Conservation (phyloP, 2,888 invertebrate genomes). For the Hirtodrosophila duncani region DNA sequence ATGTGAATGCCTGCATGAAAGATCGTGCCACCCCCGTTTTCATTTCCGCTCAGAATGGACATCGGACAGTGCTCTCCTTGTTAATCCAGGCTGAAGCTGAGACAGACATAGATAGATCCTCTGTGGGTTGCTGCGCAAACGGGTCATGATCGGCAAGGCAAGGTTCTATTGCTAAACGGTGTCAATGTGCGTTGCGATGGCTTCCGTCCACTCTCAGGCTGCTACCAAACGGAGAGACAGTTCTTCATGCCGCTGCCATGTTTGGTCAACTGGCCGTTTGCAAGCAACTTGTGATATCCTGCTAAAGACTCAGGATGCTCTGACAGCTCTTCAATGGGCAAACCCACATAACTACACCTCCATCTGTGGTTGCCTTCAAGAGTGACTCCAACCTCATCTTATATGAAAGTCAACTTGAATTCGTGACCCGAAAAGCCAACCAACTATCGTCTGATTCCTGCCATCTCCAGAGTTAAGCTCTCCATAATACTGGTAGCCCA, state of each 20-base stretch:
- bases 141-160: conserved; percentile 91
- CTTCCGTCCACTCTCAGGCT: conserved; percentile 90
- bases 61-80: conserved; percentile 86
- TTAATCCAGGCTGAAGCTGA: conserved; percentile 86
- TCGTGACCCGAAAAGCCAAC: no score
- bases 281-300: conserved; percentile 85
- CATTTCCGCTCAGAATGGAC: conserved; percentile 96
- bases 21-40: conserved; percentile 95
- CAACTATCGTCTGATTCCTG: no score
- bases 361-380: conserved; percentile 77
- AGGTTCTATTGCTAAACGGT: conserved; percentile 87
- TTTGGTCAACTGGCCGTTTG: conserved; percentile 91
- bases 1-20: conserved; percentile 91
- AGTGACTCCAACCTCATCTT: no score
- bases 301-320: conserved; percentile 85
- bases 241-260: conserved; percentile 93
- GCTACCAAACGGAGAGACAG: conserved; percentile 93
- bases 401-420: no score
- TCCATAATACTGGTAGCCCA: no score
- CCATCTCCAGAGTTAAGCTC: no score
- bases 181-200: conserved; percentile 92
- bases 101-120: conserved; percentile 87
- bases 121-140: conserved; percentile 97
- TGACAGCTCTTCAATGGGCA: conserved; percentile 84
- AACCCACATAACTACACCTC: conserved; percentile 76